phyloP scores from a whole-genome alignment of 2,113 vertebrate species.

The Sinocyclocheilus anophthalmus region DNA sequence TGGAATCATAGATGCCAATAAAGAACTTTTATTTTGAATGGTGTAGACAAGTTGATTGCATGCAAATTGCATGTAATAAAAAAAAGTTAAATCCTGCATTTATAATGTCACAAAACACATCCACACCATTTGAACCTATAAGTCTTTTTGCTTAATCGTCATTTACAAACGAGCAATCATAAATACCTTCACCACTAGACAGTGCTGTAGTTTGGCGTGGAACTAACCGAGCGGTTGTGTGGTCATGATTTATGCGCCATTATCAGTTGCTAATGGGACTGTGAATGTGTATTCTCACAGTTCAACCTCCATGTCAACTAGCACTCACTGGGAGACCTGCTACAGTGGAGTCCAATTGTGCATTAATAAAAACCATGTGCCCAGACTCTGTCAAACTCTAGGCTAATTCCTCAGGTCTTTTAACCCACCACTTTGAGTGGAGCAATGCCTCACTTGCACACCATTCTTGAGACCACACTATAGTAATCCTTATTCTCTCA shows the following conservation, averaged over 20 bases:
- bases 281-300: constrained; percentile 42
- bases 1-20: too few species aligned
- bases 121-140: neutral
- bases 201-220: constrained; percentile 2
- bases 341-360: constrained; percentile 38
- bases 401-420: constrained; percentile 34
- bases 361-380: constrained; percentile 57
- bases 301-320: constrained; percentile 50
- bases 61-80: neutral
- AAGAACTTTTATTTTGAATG: too few species aligned
- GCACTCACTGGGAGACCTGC: constrained; percentile 48
- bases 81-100: constrained; percentile 27
- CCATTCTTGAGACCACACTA: constrained; percentile 24
- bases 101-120: constrained; percentile 22
- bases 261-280: constrained; percentile 53
- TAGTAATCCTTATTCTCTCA: constrained; percentile 40
- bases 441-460: constrained; percentile 42
- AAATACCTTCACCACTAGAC: constrained; percentile 14
- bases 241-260: constrained; percentile 51
- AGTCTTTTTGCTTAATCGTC: neutral
- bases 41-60: neutral
- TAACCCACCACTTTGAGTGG: constrained; percentile 24
- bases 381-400: constrained; percentile 5
- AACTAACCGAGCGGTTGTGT: constrained; percentile 16
- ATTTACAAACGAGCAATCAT: constrained; percentile 1